These are phyloP conservation scores for Acholoe squamosa DNA, from an alignment of 2,888 invertebrate species.

Conservation along the genomic window DNA sequence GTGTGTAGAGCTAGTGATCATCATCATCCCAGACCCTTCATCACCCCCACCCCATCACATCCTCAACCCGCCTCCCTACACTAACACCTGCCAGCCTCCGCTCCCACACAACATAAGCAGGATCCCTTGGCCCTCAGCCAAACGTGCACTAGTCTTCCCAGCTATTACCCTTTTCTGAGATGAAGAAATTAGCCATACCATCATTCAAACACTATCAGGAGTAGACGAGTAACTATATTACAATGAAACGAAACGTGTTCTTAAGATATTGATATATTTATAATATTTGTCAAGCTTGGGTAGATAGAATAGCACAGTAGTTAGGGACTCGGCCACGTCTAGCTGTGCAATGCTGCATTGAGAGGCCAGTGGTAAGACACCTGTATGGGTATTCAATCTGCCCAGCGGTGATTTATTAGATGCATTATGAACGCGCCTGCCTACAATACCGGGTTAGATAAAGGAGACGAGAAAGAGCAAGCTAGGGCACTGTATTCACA, in stretches of 20 bases:
- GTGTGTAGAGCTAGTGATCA: slow-evolving; percentile 48
- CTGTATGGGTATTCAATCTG: slow-evolving; percentile 46
- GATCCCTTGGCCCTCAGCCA: neutral
- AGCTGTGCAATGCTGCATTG: slow-evolving; percentile 28
- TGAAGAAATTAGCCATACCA: too few relatives aligned
- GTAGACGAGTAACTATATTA: too few relatives aligned
- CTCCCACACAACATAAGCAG: slow-evolving; percentile 3
- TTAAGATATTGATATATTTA: too few relatives aligned
- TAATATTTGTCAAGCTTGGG: neutral
- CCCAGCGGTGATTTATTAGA: slow-evolving; percentile 15
- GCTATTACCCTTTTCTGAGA: neutral
- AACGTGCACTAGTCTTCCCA: neutral
- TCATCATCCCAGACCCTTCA: slow-evolving; percentile 31
- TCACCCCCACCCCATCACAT: neutral
- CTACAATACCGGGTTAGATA: slow-evolving; percentile 14
- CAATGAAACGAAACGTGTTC: too few relatives aligned
- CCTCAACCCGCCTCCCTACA: neutral
- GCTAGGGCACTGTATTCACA: too few relatives aligned
- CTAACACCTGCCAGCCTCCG: slow-evolving; percentile 3
- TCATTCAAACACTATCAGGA: too few relatives aligned
- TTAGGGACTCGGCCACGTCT: neutral
- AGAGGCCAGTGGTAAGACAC: slow-evolving; percentile 34
- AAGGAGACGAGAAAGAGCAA: neutral
- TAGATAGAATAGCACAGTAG: neutral
- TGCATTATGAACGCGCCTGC: neutral